Base-by-base conservation (phyloP, 2,797 vertebrate genomes). In the Lepilemur ruficaudatus region DNA sequence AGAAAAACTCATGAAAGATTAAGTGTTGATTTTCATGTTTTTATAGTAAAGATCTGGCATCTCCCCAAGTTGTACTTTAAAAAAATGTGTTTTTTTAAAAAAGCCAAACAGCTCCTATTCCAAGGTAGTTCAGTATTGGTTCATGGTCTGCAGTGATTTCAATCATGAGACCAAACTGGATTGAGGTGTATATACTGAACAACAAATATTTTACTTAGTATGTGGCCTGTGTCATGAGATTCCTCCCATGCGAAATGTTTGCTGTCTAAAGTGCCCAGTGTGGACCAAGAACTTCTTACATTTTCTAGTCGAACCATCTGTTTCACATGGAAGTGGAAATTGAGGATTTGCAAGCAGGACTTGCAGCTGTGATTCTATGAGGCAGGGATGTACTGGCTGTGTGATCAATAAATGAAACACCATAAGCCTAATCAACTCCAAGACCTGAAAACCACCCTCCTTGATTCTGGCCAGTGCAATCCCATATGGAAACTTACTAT, bases 11-110 rank as follows among this genome's bases (percentile, higher is more conserved):
- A 76, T 73, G 46, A 90, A 94, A 92, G 41, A 93, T 59, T 70
- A 90, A 95, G 46, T 94, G 73, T 95, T 90, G 79, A 61, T 96
- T 94, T 94, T 67, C 76, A 91, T 80, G 79, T 97, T 97, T 97
- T 97, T 97, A 90, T 94, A 93, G 90, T 93, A 96, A 97, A 93
- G 63, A 89, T 82, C 69, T 96, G 92, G 75, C 84, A 90, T 92
- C 48, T 50, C 30, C 41, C 84, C 92, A 95, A 75, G 65, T 89
- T 91, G 38, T 78, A 32, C 76, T 93, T 73, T 4, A 65, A 92
- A 93, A 84, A 92, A 89, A 80, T 15, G 30, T 94, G 46, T 95
- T 88, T 87, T 88, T 35, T 89, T 83, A 87, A 83, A 59, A 82
- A 93, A 96, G 55, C 72, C 63, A 92, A 91, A 72, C 15, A 67